Base-by-base conservation (phyloP, 2,113 vertebrate genomes). In the Buteo buteo region DNA sequence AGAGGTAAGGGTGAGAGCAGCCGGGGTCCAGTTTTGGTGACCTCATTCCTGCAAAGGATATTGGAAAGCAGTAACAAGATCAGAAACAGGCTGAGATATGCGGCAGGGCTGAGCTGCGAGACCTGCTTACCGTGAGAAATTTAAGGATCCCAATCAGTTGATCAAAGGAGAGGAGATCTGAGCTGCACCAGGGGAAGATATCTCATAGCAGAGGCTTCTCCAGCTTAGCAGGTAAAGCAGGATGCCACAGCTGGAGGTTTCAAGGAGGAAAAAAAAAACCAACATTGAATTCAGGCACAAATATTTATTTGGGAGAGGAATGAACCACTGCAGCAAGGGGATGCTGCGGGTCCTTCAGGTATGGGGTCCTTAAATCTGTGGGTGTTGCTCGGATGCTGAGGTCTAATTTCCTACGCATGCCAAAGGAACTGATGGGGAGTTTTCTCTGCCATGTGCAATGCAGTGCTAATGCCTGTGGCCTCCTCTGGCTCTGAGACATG, bases 81-180 rank as follows among this genome's bases (percentile, higher is more conserved):
- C 83, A 79, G 94, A 93, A 95, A 55, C 65, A 67, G 84, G 65
- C 77, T 74, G 88, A 84, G 86, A 52, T 91, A 57, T 1, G 3
- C 4, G 18, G 58, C 28, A 3, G 64, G 58, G 76, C 93, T 57
- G 77, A 84, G 93, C 88, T 38, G 52, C 6, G 1, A 93, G 91
- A 89, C 91, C 87, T 93, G 96, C 94, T 95, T 91, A 94, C 84
- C 59, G 38, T 97, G 97, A 96, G 96, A 97, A 97, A 96, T 90
- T 66, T 65, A 93, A 97, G 95, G 96, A 91, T 96, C 78, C 28
- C 67, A 85, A 95, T 94, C 94, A 42, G 84, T 34, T 82, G 78
- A 96, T 97, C 96, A 97, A 97, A 97, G 95, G 81, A 86, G 81
- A 96, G 58, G 94, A 89, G 95, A 95, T 93, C 94, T 93, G 95